Conservation (phyloP, 1,140 invertebrate genomes). For the Bombus pyrosoma region DNA sequence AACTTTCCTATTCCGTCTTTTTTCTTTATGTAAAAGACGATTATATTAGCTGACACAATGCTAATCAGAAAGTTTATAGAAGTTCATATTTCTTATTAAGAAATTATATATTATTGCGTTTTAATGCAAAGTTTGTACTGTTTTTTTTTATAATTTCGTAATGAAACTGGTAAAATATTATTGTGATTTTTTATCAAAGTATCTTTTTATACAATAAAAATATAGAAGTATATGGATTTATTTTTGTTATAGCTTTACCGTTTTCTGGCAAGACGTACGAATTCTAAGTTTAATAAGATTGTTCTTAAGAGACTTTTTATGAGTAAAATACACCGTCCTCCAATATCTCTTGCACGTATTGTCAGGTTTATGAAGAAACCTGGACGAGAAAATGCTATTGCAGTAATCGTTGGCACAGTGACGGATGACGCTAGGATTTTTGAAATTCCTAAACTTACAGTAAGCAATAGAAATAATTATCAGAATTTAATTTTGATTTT, state of each 20-base stretch:
- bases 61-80: not conserved
- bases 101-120: not conserved
- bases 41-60: slow-evolving; percentile 74
- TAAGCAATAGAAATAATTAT: slow-evolving; percentile 76
- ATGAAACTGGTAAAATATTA: not conserved
- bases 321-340: slow-evolving; percentile 97
- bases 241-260: slow-evolving; percentile 93
- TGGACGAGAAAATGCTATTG: slow-evolving; percentile 92
- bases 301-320: slow-evolving; percentile 97
- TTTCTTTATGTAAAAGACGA: slow-evolving; percentile 49
- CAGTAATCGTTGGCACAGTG: slow-evolving; percentile 97
- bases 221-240: slow-evolving; percentile 31
- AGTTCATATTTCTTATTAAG: not conserved
- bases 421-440: slow-evolving; percentile 98
- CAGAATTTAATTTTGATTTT: not conserved
- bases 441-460: slow-evolving; percentile 95
- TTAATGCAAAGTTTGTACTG: too few relatives aligned
- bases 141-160: not conserved
- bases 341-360: slow-evolving; percentile 95
- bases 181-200: not conserved
- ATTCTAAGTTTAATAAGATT: slow-evolving; percentile 98
- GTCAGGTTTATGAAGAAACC: slow-evolving; percentile 93
- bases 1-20: slow-evolving; percentile 73
- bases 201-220: not conserved
- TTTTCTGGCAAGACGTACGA: slow-evolving; percentile 97